Evolutionary conservation across 2,797 vertebrate genomes (phyloP).

Genomic region (Chrysocyon brachyurus): DNA sequence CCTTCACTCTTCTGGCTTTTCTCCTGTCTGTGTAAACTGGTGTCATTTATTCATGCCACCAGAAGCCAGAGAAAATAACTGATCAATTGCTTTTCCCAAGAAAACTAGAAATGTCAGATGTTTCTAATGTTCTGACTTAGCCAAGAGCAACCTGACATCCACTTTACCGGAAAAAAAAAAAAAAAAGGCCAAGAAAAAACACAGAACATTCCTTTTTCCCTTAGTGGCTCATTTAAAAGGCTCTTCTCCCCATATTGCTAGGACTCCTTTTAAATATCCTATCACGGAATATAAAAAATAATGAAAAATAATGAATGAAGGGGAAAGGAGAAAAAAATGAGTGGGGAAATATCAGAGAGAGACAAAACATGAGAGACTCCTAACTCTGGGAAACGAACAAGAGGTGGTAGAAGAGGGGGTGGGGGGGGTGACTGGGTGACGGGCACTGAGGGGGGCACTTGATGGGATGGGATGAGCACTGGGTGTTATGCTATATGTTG

Average conservation of each 20-base stretch:
- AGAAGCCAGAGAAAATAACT: neutral
- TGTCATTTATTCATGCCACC: neutral
- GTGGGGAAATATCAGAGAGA: too few species aligned
- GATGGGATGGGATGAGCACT: too few species aligned
- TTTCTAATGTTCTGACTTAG: conserved; percentile 20
- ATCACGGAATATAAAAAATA: too few species aligned
- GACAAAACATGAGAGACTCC: too few species aligned
- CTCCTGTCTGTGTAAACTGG: neutral
- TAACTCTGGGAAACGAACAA: too few species aligned
- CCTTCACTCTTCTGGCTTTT: neutral
- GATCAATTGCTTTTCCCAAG: neutral
- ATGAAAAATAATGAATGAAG: too few species aligned
- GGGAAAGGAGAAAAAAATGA: too few species aligned
- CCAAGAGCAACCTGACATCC: neutral
- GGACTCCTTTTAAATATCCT: neutral
- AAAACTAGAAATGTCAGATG: neutral
- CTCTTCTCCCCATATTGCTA: conserved; percentile 15
- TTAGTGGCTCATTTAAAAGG: neutral
- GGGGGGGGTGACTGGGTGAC: too few species aligned
- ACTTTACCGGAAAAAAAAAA: neutral
- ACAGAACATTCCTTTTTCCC: neutral
- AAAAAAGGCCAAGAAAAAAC: neutral
- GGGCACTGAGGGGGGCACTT: too few species aligned
- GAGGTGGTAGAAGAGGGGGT: too few species aligned
- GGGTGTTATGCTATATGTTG: too few species aligned